Percentiles rank a stretch among this genome's conserved stretches.
phyloP scores from a whole-genome alignment of 2,888 invertebrate genomes.

The Apantesis nais region DNA sequence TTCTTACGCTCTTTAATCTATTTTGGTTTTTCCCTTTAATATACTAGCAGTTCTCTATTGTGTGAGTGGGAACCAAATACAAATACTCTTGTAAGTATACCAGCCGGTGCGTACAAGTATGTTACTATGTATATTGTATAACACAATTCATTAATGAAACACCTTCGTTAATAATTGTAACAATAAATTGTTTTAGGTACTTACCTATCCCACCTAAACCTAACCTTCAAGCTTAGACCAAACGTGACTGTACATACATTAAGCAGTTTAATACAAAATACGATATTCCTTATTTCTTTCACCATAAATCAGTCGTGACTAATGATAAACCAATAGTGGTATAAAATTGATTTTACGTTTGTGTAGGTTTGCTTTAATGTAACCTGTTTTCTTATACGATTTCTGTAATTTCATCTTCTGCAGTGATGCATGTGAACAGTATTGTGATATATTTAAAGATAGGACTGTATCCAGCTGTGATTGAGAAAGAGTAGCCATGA shows the following conservation, averaged over 20 bases:
- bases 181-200: slow-evolving; percentile 5
- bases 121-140: too few relatives aligned
- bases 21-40: too few relatives aligned
- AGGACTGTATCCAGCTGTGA: too few relatives aligned
- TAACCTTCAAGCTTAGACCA: slow-evolving; percentile 3
- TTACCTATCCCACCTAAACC: too few relatives aligned
- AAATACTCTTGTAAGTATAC: too few relatives aligned
- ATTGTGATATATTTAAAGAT: too few relatives aligned
- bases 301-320: slow-evolving; percentile 32
- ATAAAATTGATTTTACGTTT: slow-evolving; percentile 43
- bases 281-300: slow-evolving; percentile 36
- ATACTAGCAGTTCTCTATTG: too few relatives aligned
- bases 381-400: not conserved
- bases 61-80: too few relatives aligned
- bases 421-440: too few relatives aligned
- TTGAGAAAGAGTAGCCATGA: too few relatives aligned
- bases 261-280: slow-evolving; percentile 15
- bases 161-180: not conserved
- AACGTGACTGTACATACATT: slow-evolving; percentile 39
- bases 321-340: slow-evolving; percentile 32
- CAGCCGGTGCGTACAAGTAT: too few relatives aligned
- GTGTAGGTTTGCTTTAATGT: slow-evolving; percentile 12
- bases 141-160: not conserved
- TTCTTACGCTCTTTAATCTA: too few relatives aligned
- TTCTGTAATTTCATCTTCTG: not conserved